Base-by-base conservation (phyloP, 2,113 vertebrate species). In the Brienomyrus brachyistius region DNA sequence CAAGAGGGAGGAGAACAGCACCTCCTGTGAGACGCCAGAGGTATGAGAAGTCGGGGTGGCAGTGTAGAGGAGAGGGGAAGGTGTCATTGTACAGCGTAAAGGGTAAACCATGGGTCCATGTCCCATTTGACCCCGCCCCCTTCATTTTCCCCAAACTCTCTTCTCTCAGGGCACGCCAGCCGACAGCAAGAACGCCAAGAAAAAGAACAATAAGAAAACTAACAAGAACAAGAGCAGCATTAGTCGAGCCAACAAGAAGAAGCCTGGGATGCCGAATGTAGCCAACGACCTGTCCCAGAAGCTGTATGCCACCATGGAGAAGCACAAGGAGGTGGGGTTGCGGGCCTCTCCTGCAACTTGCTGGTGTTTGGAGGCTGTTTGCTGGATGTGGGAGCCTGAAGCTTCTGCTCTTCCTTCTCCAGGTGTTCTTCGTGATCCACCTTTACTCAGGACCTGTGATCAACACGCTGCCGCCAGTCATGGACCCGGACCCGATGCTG, bases 121-220 rank as follows among this genome's bases (percentile, higher is more conserved):
- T 56, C 19, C 19, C 54, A 5, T 56, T 56, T 56, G 54, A 56
- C 19, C 54, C 19, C 1, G n/a, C 8, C 45, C 3, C 17, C 77
- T 48, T 4, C 10, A 35, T 13, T 62, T 91, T 27, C 7, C 87
- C 93, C 94, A 31, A 43, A 17, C 13, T 21, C 7, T n/a, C 35
- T 8, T 6, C 80, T 83, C 19, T 47, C 80, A 99, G 98, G 98
- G 98, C 51, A 98, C 96, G 74, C 98, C 97, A 87, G 93, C 97
- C 0, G 98, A 99, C 95, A 99, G 97, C 95, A 99, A 99, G 95
- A 99, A 98, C 0, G 98, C 97, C 91, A 99, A 99, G 96, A 99
- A 99, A 93, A 99, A 99, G 95, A 99, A 99, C 95, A 99, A 97
- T 93, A 99, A 99, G 93, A 99, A 99, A 93, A 98, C 98, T 54